A percentile compares a stretch with the other conserved stretches of the same genome.
Evolutionary conservation across 2,888 invertebrate species (phyloP).

Genomic region (Noctua janthe): DNA sequence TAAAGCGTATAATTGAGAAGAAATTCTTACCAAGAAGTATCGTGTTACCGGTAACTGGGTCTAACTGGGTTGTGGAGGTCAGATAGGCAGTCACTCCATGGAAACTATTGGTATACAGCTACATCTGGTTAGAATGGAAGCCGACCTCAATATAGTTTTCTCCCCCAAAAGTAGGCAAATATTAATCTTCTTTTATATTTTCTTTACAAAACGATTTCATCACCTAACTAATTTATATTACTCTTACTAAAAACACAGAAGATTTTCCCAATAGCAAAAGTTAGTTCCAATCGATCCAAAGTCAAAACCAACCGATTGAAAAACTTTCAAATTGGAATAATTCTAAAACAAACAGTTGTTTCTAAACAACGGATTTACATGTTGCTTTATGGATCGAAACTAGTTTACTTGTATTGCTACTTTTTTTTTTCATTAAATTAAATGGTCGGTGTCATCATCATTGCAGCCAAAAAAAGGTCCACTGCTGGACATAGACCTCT

Average conservation of each 20-base stretch:
- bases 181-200: no score
- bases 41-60: no score
- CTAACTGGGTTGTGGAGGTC: background rate
- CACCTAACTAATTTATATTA: background rate
- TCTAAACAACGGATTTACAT: constrained; percentile 47
- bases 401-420: constrained; percentile 3
- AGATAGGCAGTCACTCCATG: background rate
- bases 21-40: no score
- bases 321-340: constrained; percentile 65
- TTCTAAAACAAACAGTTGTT: constrained; percentile 40
- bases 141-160: no score
- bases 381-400: constrained; percentile 21
- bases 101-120: background rate
- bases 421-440: constrained; percentile 23
- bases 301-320: constrained; percentile 51
- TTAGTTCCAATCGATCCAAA: constrained; percentile 40
- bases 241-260: constrained; percentile 1
- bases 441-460: no score
- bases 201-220: background rate
- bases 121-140: no score
- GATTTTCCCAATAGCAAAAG: background rate
- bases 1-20: background rate
- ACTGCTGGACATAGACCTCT: no score
- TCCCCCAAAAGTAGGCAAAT: no score
- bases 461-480: no score